phyloP scores from a whole-genome alignment of 1,140 invertebrate species.

The Carcinoscorpius rotundicauda region DNA sequence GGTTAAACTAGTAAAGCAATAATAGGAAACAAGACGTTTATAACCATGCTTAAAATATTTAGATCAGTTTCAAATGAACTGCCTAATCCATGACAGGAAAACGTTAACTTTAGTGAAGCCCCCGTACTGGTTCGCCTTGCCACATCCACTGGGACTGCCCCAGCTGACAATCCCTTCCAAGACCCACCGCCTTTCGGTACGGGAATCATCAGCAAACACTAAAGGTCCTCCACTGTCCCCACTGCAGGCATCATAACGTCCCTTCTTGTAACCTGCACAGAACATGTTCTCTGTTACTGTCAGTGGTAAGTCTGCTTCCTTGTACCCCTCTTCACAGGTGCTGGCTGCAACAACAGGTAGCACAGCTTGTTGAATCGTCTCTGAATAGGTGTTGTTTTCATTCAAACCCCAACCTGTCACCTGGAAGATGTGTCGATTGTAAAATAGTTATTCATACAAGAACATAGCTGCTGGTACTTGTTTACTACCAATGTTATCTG shows the following conservation, averaged over 20 bases:
- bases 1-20: too few relatives aligned
- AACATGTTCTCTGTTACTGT: conserved; percentile 20
- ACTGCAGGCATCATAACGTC: conserved; percentile 15
- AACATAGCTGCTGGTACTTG: too few relatives aligned
- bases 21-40: too few relatives aligned
- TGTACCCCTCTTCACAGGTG: conserved; percentile 15
- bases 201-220: conserved; percentile 16
- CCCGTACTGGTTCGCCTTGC: conserved; percentile 15
- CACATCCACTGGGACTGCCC: conserved; percentile 17
- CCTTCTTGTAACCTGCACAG: conserved; percentile 12
- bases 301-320: conserved; percentile 14
- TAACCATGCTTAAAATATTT: too few relatives aligned
- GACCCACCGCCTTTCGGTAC: conserved; percentile 17
- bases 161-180: conserved; percentile 19
- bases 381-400: conserved; percentile 18
- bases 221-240: conserved; percentile 20
- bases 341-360: conserved; percentile 9
- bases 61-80: conserved; percentile 8
- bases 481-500: too few relatives aligned
- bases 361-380: conserved; percentile 17
- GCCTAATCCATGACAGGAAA: conserved; percentile 17
- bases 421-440: background rate
- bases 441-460: too few relatives aligned
- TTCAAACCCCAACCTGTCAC: conserved; percentile 21
- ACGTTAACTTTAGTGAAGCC: conserved; percentile 18